Evolutionary conservation across 1,140 invertebrate genomes (phyloP).

Genomic region (Sminthurinus signatus): DNA sequence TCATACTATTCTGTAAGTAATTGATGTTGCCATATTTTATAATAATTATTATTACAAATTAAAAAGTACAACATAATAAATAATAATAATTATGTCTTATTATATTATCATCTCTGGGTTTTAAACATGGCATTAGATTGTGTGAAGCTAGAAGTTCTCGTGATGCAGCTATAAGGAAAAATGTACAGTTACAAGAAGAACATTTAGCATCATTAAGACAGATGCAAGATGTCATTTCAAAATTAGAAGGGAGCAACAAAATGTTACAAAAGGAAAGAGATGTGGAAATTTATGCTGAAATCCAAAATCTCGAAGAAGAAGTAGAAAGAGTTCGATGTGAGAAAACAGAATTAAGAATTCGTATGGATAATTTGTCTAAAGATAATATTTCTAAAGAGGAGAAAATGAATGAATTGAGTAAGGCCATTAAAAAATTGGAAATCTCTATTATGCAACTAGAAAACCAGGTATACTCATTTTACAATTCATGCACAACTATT

Average conservation of each 20-base stretch:
- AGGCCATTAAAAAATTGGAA: slow-evolving; percentile 12
- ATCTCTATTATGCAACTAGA: slow-evolving; percentile 13
- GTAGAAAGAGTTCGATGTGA: neutral
- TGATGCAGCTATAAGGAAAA: slow-evolving; percentile 17
- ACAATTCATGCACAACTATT: no score
- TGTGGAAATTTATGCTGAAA: neutral
- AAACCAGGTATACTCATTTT: slow-evolving; percentile 10
- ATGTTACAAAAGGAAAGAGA: slow-evolving; percentile 9
- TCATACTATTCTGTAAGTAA: no score
- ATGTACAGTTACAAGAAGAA: slow-evolving; percentile 1
- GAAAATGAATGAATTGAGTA: slow-evolving; percentile 9
- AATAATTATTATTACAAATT: no score
- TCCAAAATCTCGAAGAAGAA: slow-evolving; percentile 6
- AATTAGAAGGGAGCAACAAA: neutral
- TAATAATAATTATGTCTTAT: no score
- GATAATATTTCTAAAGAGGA: slow-evolving; percentile 7
- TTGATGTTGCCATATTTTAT: no score
- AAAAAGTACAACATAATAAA: no score
- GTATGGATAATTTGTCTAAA: neutral
- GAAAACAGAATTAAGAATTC: neutral
- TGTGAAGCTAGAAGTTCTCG: slow-evolving; percentile 19
- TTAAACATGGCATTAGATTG: no score
- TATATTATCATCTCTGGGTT: no score
- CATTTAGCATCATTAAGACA: slow-evolving; percentile 1
- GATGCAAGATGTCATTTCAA: neutral